A percentile compares a stretch with the other conserved stretches of the same genome.
Evolutionary conservation across 2,797 vertebrate species (phyloP).

Genomic region (Rhinichthys osculus): DNA sequence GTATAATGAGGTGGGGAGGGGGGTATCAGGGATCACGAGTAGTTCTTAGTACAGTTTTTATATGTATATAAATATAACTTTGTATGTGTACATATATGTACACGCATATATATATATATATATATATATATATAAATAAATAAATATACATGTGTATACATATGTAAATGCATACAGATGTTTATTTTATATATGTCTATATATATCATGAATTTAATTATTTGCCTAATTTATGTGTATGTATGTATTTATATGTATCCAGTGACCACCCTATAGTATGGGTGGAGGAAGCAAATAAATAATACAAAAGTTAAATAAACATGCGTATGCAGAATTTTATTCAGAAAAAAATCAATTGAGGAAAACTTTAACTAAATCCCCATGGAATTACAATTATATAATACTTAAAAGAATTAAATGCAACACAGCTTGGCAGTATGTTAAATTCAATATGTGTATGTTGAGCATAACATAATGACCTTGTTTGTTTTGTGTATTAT

Average conservation of each 20-base stretch:
- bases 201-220: too few relatives aligned
- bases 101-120: too few relatives aligned
- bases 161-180: too few relatives aligned
- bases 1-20: slow-evolving; percentile 78
- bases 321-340: not conserved
- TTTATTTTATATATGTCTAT: too few relatives aligned
- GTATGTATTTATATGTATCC: too few relatives aligned
- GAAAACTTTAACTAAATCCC: not conserved
- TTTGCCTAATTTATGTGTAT: too few relatives aligned
- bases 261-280: too few relatives aligned
- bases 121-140: too few relatives aligned
- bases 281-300: not conserved
- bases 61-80: slow-evolving; percentile 18
- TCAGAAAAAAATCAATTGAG: not conserved
- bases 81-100: not conserved
- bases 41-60: slow-evolving; percentile 31
- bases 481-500: not conserved
- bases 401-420: not conserved
- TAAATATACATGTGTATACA: too few relatives aligned
- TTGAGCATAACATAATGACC: not conserved
- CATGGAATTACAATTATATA: not conserved
- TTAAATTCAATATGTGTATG: not conserved
- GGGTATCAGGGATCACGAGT: slow-evolving; percentile 11
- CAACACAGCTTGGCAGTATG: not conserved
- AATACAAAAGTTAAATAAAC: not conserved